Evolutionary conservation across 2,113 vertebrate genomes (phyloP).

Genomic region (Paramisgurnus dabryanus): DNA sequence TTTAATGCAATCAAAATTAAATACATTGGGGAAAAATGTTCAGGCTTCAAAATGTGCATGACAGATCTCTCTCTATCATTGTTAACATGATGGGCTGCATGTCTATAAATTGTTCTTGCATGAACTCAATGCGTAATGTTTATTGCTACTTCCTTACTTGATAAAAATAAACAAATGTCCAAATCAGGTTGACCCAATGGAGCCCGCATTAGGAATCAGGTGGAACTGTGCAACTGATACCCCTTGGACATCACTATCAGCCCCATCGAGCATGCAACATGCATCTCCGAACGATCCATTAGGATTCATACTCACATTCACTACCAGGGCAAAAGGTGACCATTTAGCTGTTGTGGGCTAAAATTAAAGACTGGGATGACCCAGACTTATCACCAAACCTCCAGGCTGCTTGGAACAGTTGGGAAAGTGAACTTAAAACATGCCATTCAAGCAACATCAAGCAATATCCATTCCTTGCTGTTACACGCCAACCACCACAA

Average conservation of each 20-base stretch:
- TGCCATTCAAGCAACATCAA: not conserved
- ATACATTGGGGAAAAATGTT: too few relatives aligned
- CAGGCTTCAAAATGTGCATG: too few relatives aligned
- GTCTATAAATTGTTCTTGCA: too few relatives aligned
- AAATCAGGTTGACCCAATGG: not conserved
- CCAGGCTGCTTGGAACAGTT: not conserved
- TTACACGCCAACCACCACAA: not conserved
- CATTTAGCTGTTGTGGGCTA: not conserved
- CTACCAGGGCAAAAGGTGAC: not conserved
- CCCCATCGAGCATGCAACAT: not conserved
- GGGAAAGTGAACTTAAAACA: not conserved
- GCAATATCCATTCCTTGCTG: not conserved
- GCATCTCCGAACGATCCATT: not conserved
- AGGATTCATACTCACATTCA: not conserved
- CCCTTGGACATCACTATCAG: not conserved
- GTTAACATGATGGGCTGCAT: too few relatives aligned
- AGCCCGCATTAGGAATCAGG: not conserved
- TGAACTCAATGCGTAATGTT: too few relatives aligned
- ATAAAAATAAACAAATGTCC: too few relatives aligned
- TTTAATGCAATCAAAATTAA: too few relatives aligned
- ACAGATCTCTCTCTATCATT: too few relatives aligned
- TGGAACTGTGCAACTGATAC: constrained; percentile 7
- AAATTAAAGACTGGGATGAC: constrained; percentile 4
- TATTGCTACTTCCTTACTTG: too few relatives aligned
- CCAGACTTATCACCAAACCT: not conserved